These are phyloP conservation scores for Triplophysa siluroides DNA, from an alignment of 2,113 vertebrate species.

Conservation along the genomic window DNA sequence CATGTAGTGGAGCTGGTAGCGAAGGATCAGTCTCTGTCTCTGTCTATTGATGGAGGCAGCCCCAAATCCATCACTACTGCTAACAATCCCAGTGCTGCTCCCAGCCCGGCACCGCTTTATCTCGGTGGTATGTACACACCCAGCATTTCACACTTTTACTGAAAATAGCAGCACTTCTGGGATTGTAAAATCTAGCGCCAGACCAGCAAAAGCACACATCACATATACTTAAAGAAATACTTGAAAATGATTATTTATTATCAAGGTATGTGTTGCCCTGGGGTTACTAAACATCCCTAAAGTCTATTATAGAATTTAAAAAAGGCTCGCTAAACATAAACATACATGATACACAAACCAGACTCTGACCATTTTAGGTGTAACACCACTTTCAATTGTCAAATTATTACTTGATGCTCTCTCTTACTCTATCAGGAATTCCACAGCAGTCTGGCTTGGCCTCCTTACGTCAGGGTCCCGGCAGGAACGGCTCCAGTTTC, in stretches of 20 bases:
- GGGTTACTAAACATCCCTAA: no score
- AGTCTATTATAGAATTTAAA: no score
- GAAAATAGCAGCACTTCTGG: neutral
- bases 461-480: conserved; percentile 83
- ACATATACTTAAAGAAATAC: no score
- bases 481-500: conserved; percentile 90
- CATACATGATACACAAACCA: no score
- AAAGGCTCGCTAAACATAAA: no score
- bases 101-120: conserved; percentile 89
- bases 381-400: neutral
- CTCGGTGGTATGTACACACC: conserved; percentile 85
- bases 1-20: conserved; percentile 92
- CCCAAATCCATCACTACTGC: conserved; percentile 93
- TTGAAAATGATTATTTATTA: no score
- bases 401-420: neutral
- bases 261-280: no score
- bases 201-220: no score
- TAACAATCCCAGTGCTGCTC: conserved; percentile 89
- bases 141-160: neutral
- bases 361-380: neutral
- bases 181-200: no score
- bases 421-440: conserved; percentile 78
- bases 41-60: conserved; percentile 91
- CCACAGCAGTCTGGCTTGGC: conserved; percentile 83
- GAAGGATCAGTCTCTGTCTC: conserved; percentile 88